Conservation (phyloP, 2,113 vertebrate genomes). For the pig (Sus scrofa) region DNA sequence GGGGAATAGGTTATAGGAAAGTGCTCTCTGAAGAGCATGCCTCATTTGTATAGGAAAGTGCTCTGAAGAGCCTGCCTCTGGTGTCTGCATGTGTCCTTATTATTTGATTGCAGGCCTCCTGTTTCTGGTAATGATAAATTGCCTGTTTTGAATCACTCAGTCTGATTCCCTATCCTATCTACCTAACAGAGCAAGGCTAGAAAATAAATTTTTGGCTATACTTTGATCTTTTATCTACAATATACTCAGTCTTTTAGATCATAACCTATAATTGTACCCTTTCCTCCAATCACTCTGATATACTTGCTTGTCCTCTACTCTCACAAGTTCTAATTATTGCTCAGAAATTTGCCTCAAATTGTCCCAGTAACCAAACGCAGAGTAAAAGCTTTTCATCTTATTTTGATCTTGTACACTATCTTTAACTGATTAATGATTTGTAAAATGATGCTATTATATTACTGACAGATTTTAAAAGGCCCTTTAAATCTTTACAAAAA, state of each 20-base stretch:
- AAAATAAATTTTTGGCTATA: not conserved
- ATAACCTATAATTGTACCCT: too few relatives aligned
- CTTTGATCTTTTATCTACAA: not conserved
- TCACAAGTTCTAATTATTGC: not conserved
- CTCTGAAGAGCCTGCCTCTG: too few relatives aligned
- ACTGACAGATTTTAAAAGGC: not conserved
- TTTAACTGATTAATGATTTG: not conserved
- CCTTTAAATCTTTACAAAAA: constrained; percentile 31
- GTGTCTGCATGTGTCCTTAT: too few relatives aligned
- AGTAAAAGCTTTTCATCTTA: not conserved
- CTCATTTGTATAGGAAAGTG: too few relatives aligned
- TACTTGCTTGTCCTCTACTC: not conserved
- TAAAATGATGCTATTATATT: not conserved
- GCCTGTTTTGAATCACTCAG: too few relatives aligned
- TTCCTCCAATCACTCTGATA: rapidly evolving
- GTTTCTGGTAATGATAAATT: too few relatives aligned
- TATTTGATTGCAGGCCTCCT: too few relatives aligned
- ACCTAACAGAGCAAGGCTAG: not conserved
- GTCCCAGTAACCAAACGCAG: too few relatives aligned
- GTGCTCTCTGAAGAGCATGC: too few relatives aligned
- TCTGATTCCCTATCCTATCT: too few relatives aligned
- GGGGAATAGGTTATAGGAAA: too few relatives aligned
- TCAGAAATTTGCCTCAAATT: not conserved
- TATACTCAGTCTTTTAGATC: not conserved
- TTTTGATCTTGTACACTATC: not conserved